Conservation (phyloP, 2,113 vertebrate species). For the Epinephelus lanceolatus region DNA sequence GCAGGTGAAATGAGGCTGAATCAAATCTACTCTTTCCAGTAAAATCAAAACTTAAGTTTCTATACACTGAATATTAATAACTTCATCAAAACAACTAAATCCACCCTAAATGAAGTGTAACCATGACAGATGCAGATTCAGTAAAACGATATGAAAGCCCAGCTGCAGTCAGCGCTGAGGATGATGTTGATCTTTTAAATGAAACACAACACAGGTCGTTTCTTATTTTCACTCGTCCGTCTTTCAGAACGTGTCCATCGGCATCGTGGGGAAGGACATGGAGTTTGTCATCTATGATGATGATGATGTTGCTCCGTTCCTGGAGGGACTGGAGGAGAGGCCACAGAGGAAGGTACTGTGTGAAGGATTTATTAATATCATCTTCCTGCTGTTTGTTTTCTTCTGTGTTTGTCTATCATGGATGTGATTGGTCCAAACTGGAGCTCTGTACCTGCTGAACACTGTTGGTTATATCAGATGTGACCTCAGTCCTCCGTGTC, state of each 20-base stretch:
- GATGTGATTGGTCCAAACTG: not conserved
- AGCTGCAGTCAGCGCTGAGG: not conserved
- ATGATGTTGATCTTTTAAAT: not conserved
- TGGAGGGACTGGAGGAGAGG: constrained; percentile 97
- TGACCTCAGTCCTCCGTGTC: no score
- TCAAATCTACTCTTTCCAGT: no score
- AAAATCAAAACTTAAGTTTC: not conserved
- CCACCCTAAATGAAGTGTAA: no score
- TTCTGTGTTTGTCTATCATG: not conserved
- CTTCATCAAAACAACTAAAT: not conserved
- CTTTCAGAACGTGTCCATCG: constrained; percentile 94
- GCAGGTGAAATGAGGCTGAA: not conserved
- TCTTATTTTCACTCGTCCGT: not conserved
- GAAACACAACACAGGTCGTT: not conserved
- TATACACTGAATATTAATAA: not conserved
- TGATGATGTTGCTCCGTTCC: constrained; percentile 93
- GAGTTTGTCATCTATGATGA: constrained; percentile 98
- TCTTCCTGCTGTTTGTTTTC: no score
- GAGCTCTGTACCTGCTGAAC: not conserved
- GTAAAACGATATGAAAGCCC: not conserved
- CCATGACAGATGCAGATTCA: not conserved
- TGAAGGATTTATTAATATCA: no score
- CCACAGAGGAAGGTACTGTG: constrained; percentile 93
- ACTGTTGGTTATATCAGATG: no score
- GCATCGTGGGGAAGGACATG: constrained; percentile 97